A percentile compares a stretch with the other conserved stretches of the same genome.
phyloP scores from a whole-genome alignment of 2,797 vertebrate species.

The Pseudocheirus occidentalis region DNA sequence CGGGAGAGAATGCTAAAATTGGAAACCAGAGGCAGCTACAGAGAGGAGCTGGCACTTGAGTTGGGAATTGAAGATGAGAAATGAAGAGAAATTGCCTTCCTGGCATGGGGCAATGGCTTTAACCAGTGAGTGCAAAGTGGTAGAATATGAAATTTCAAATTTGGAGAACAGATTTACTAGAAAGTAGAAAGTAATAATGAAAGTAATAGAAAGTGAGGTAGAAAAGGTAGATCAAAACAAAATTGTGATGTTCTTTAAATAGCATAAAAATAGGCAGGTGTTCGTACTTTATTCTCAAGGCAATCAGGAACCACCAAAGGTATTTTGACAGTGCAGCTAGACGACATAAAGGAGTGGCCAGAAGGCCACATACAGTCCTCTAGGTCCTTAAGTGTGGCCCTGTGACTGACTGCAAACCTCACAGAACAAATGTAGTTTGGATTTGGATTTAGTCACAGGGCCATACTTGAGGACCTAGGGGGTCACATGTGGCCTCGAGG shows the following conservation, averaged over 20 bases:
- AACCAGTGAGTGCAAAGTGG: not conserved
- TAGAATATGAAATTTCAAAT: not conserved
- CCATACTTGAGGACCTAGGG: no score
- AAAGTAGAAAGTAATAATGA: not conserved
- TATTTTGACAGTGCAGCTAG: not conserved
- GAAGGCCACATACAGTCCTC: no score
- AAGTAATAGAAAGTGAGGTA: not conserved
- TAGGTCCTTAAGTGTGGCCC: no score
- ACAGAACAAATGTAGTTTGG: no score
- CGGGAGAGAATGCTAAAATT: not conserved
- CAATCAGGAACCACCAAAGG: not conserved
- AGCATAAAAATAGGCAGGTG: not conserved
- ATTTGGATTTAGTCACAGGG: no score
- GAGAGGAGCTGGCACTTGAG: not conserved
- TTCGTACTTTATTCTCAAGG: not conserved
- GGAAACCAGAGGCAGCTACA: not conserved
- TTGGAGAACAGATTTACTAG: not conserved
- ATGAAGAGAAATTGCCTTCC: not conserved
- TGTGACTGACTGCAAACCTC: no score
- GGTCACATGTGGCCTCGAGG: no score
- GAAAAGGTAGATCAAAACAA: not conserved
- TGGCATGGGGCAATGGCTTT: not conserved
- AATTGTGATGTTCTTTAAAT: not conserved
- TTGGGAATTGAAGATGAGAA: not conserved
- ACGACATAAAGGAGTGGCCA: not conserved